Conservation (phyloP, 1,140 invertebrate species). For the Drosophila nebulosa region DNA sequence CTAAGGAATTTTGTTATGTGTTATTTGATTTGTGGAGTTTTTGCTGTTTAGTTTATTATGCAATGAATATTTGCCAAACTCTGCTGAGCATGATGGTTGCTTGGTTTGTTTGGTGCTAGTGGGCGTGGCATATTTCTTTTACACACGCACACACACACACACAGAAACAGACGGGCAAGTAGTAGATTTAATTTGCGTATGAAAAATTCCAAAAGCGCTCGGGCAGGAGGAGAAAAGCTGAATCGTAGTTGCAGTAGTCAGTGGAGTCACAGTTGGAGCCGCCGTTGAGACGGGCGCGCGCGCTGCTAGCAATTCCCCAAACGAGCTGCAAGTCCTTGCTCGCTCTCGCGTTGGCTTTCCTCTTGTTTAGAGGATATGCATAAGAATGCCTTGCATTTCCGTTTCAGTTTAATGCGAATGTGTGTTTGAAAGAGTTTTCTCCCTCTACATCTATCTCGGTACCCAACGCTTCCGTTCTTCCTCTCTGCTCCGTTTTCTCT, state of each 20-base stretch:
- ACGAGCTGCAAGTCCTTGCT: conserved; percentile 37
- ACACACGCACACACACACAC: neutral
- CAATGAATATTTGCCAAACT: conserved; percentile 72
- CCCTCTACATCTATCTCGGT: conserved; percentile 46
- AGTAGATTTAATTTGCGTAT: conserved; percentile 78
- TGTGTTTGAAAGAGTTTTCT: conserved; percentile 70
- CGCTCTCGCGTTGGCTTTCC: neutral
- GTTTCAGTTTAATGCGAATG: conserved; percentile 66
- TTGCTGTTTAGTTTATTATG: conserved; percentile 69
- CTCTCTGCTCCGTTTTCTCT: neutral
- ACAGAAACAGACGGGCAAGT: conserved; percentile 38
- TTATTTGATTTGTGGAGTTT: conserved; percentile 54
- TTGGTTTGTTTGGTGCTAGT: neutral
- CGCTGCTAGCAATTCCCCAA: conserved; percentile 61
- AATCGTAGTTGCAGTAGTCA: conserved; percentile 22
- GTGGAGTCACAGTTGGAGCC: neutral
- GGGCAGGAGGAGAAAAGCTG: conserved; percentile 9
- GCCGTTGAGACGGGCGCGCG: neutral
- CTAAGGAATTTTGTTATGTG: conserved; percentile 37
- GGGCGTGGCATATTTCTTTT: conserved; percentile 1
- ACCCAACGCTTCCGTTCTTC: neutral
- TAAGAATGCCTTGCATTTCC: conserved; percentile 78
- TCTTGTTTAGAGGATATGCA: conserved; percentile 76
- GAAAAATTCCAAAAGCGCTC: conserved; percentile 65
- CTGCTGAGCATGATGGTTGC: conserved; percentile 19